Conservation (phyloP, 2,888 invertebrate genomes). For the Meliscaeva auricollis region DNA sequence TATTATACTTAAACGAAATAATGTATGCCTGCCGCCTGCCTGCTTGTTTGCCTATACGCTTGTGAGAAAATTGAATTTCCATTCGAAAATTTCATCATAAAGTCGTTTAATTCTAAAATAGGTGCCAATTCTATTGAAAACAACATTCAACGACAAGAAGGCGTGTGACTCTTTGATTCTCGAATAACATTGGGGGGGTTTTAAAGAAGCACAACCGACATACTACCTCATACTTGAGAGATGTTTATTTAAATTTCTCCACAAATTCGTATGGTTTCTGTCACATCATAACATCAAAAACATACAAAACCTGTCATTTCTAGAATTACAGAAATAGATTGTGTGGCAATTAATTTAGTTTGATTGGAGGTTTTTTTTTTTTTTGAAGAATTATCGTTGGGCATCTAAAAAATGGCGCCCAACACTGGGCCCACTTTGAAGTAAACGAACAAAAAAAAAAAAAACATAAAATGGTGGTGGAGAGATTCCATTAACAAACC, state of each 20-base stretch:
- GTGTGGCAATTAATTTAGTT: slow-evolving; percentile 43
- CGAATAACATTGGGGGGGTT: no score
- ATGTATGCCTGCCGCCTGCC: not conserved
- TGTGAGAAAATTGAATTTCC: slow-evolving; percentile 54
- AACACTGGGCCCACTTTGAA: not conserved
- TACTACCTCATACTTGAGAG: not conserved
- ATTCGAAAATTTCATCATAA: slow-evolving; percentile 44
- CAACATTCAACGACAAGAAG: not conserved
- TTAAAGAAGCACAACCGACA: no score
- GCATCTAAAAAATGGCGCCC: slow-evolving; percentile 33
- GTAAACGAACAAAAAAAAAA: slow-evolving; percentile 30
- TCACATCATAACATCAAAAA: slow-evolving; percentile 37
- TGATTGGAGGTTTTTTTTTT: slow-evolving; percentile 50
- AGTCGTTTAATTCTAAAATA: slow-evolving; percentile 14
- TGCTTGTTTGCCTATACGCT: not conserved
- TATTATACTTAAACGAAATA: not conserved
- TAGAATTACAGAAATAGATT: not conserved
- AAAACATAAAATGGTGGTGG: not conserved
- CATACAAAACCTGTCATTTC: slow-evolving; percentile 49
- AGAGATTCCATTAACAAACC: slow-evolving; percentile 51
- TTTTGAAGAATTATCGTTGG: slow-evolving; percentile 28
- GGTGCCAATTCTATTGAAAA: slow-evolving; percentile 18
- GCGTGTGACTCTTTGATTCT: slow-evolving; percentile 34
- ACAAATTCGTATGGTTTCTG: not conserved
- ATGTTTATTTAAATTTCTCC: not conserved